phyloP scores from a whole-genome alignment of 1,140 invertebrate species.

The Drosophila kepulauana region DNA sequence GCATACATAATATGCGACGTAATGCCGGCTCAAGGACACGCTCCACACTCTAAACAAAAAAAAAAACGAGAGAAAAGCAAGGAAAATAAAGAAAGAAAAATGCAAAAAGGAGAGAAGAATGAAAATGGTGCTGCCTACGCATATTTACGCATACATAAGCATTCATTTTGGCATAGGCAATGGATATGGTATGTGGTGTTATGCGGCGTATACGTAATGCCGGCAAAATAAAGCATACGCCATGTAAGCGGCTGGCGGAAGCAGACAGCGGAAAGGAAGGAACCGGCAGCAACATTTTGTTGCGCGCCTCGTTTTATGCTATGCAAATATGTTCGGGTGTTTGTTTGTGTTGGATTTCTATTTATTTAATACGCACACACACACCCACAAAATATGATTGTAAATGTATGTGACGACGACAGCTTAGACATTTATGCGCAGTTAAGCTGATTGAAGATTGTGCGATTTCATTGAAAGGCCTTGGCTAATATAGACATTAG shows the following conservation, averaged over 20 bases:
- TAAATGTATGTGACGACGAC: slow-evolving; percentile 78
- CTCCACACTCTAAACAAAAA: slow-evolving; percentile 17
- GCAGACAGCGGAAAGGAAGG: slow-evolving; percentile 56
- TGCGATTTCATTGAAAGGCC: slow-evolving; percentile 61
- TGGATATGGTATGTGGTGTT: slow-evolving; percentile 1
- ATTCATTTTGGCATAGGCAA: not conserved
- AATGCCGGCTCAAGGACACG: slow-evolving; percentile 73
- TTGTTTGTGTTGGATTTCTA: slow-evolving; percentile 45
- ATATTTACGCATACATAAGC: slow-evolving; percentile 52
- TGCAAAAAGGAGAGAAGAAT: not conserved
- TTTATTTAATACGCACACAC: slow-evolving; percentile 60
- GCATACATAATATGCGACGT: slow-evolving; percentile 51
- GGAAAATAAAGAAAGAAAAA: not conserved
- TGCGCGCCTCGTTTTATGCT: slow-evolving; percentile 55
- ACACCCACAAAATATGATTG: slow-evolving; percentile 55
- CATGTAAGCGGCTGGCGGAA: slow-evolving; percentile 58
- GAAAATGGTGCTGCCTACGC: slow-evolving; percentile 63
- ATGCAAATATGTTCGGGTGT: slow-evolving; percentile 58
- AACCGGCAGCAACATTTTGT: slow-evolving; percentile 33
- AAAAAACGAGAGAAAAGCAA: not conserved
- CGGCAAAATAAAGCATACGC: slow-evolving; percentile 72
- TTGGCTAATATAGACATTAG: slow-evolving; percentile 38
- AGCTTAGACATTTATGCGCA: slow-evolving; percentile 80
- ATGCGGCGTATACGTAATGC: slow-evolving; percentile 73
- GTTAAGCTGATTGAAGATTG: slow-evolving; percentile 76